Evolutionary conservation across 2,113 vertebrate species (phyloP).

Genomic region (Motacilla alba): DNA sequence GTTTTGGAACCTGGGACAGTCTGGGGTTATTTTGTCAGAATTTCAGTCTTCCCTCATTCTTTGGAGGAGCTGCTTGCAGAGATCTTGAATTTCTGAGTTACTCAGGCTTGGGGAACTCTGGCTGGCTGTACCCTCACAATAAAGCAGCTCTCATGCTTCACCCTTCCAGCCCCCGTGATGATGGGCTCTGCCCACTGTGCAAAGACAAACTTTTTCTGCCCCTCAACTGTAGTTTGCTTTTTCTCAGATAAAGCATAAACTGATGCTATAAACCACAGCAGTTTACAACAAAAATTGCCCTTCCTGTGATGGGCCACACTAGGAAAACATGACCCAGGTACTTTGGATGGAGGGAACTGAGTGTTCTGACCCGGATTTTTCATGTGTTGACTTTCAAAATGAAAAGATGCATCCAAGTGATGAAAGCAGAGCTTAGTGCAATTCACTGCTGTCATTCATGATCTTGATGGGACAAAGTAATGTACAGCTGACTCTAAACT

Average conservation of each 20-base stretch:
- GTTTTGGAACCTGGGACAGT: neutral
- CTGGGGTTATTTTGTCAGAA: neutral
- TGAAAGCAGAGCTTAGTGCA: neutral
- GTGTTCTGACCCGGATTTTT: neutral
- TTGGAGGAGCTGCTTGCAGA: neutral
- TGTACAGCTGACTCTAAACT: neutral
- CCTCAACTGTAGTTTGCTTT: neutral
- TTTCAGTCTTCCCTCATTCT: neutral
- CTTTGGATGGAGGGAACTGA: neutral
- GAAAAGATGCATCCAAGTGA: neutral
- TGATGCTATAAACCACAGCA: neutral
- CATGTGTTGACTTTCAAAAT: neutral
- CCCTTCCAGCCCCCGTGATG: neutral
- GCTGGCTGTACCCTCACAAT: neutral
- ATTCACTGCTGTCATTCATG: neutral
- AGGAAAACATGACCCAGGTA: neutral
- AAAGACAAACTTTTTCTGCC: neutral
- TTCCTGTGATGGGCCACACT: neutral
- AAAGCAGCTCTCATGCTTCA: neutral
- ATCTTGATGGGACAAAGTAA: neutral
- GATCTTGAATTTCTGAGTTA: neutral
- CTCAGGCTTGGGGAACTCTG: neutral
- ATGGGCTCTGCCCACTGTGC: no score
- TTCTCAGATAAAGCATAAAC: neutral
- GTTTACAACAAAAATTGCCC: neutral